Base-by-base conservation (phyloP, 2,888 invertebrate genomes). In the Watsonalla binaria region DNA sequence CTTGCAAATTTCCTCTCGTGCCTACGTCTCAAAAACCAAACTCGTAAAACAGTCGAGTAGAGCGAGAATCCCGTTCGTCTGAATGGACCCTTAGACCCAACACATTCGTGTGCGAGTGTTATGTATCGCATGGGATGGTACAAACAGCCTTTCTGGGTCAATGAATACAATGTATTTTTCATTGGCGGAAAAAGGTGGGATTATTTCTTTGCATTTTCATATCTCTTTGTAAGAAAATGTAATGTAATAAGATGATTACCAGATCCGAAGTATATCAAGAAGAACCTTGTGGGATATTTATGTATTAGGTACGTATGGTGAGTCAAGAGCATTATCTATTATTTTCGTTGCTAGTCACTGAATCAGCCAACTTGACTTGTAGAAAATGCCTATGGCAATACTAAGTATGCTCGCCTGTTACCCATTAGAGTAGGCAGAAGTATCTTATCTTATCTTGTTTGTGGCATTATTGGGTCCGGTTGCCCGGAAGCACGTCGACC, bases 1-100 rank as follows among this genome's bases (percentile, higher is more conserved):
- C 58, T 62, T 68, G 66, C 70, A 70, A 71, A 71, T 70, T 68
- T 67, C 61, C 69, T 65, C 58, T 55, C 59, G 63, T 24, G 24
- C 24, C 24, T 63, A 61, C 47, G 47, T 37, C n/a, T 46, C 49
- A 46, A 46, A 46, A 52, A 55, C 51, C 14, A 52, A 45, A 54
- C 53, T 24, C 48, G 58, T 57, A 42, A 42, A 11, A 42, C 37
- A 37, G 37, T 7, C 37, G 8, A 42, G 42, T 42, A 11, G 11
- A 42, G 42, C 11, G 11, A 11, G 11, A 11, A 42, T 11, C 42
- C 42, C 42, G 45, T 14, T 42, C 45, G 47, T 15, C 37, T 14
- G 45, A 47, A 51, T 51, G 47, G 47, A 55, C 33, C 37, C 33
- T 53, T 45, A 46, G 47, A 37, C 24, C 14, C 11, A 39, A 52